Base-by-base conservation (phyloP, 2,888 invertebrate genomes). In the Dryocosmus kuriphilus region DNA sequence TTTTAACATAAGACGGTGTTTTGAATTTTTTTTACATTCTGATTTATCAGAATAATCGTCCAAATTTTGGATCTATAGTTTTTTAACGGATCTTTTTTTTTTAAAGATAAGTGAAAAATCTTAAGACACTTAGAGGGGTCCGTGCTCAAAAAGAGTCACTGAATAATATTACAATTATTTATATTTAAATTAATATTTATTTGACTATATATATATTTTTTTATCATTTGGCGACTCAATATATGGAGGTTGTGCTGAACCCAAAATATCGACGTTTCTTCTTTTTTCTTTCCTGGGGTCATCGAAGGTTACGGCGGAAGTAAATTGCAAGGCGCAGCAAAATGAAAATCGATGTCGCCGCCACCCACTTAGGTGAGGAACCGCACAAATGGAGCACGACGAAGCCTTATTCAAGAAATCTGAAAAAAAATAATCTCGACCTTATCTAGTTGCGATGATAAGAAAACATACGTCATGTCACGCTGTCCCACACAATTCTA, bases 341-440 rank as follows among this genome's bases (percentile, higher is more conserved):
- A 71, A 71, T 71, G 51, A 71, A 71, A 71, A 71, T 71, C 71
- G 71, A 71, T 71, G 41, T 65, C 65, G 8, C 65, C 24, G 27
- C 38, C 24, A 16, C 4, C 41, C 41, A 41, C 41, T 67, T 51
- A 24, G 11, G 11, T 19, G 19, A 71, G 51, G 30, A 71, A 30
- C 51, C 51, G 30, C 30, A 30, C 46, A 71, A 51, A 71, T 71
- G 30, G 71, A 51, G 51, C 46, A 51, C 30, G 11, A 22, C 46
- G 16, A 51, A 9, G 27, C 27, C 30, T 8, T 27, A 46, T 46
- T 46, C 19, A 46, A n/a, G 16, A 38, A 67, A 67, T 27, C 24
- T 19, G 41, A 27, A 67, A 51, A 67, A 11, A 32, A n/a, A n/a
- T n/a, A n/a, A 46, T 46, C 22, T 30, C 30, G 22, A 30, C 71